Percentiles rank a stretch among this genome's conserved stretches.
These are phyloP conservation scores for Stenchaetothrips biformis DNA, from an alignment of 2,888 invertebrate genomes.

Conservation along the genomic window DNA sequence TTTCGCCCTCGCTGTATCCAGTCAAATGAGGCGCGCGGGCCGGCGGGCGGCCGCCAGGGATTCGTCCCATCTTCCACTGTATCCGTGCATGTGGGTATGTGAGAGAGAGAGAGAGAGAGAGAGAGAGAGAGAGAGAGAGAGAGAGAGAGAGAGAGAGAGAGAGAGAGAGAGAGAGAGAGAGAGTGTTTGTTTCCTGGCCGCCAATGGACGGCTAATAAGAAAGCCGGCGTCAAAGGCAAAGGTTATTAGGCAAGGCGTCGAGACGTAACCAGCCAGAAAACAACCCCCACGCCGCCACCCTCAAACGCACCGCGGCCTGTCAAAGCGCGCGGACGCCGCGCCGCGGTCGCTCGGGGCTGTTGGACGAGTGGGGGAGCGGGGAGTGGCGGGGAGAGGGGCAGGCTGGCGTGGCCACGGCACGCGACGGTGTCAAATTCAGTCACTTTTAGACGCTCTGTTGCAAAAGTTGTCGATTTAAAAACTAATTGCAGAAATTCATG, in stretches of 20 bases:
- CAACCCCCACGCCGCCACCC: background rate
- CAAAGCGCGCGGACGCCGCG: background rate
- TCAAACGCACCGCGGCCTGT: background rate
- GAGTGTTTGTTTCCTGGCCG: too few species aligned
- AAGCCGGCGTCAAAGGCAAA: background rate
- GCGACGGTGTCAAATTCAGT: background rate
- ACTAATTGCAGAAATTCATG: too few species aligned
- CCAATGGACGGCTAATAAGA: too few species aligned
- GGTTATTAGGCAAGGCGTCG: background rate
- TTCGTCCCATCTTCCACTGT: too few species aligned
- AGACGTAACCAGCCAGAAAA: constrained; percentile 18
- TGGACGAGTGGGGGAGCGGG: background rate
- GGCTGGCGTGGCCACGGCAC: background rate
- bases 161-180: too few species aligned
- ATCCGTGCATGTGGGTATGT: background rate
- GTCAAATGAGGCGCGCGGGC: too few species aligned
- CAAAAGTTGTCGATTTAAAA: too few species aligned
- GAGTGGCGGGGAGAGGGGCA: too few species aligned
- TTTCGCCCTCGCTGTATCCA: background rate
- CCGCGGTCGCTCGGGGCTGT: background rate
- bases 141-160: background rate
- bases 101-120: background rate
- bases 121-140: too few species aligned
- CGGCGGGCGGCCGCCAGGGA: too few species aligned
- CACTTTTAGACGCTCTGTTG: too few species aligned